Conservation (phyloP, 2,113 vertebrate genomes). For the Pavo muticus region DNA sequence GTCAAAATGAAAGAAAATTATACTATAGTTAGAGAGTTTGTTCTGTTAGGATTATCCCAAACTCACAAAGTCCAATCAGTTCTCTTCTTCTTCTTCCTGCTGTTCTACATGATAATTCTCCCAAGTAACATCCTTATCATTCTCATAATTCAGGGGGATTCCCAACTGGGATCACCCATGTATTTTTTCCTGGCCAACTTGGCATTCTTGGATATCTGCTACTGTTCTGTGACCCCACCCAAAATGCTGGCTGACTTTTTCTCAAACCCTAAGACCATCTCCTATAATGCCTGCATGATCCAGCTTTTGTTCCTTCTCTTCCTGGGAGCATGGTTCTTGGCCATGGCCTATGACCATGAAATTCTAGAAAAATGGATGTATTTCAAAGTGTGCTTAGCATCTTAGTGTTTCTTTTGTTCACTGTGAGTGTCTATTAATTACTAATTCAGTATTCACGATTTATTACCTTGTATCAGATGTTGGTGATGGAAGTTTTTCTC, state of each 20-base stretch:
- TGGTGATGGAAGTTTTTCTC: not conserved
- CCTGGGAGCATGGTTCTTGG: too few relatives aligned
- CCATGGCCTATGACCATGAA: not conserved
- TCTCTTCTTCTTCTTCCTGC: slow-evolving; percentile 41
- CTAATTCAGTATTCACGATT: not conserved
- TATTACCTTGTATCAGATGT: not conserved
- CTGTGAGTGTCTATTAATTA: not conserved
- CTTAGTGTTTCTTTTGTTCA: not conserved
- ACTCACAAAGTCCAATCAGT: not conserved
- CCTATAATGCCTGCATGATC: slow-evolving; percentile 41
- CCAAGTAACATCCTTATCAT: slow-evolving; percentile 47
- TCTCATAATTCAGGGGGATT: not conserved
- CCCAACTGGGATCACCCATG: slow-evolving; percentile 40
- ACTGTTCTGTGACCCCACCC: slow-evolving; percentile 50
- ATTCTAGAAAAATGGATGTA: not conserved
- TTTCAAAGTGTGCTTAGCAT: not conserved
- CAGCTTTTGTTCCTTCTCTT: slow-evolving; percentile 66
- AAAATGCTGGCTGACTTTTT: slow-evolving; percentile 65
- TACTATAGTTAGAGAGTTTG: slow-evolving; percentile 16
- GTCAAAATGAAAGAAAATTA: slow-evolving; percentile 25
- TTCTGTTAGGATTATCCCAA: slow-evolving; percentile 47
- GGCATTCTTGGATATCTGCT: slow-evolving; percentile 54
- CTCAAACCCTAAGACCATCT: slow-evolving; percentile 13
- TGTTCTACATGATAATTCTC: slow-evolving; percentile 22
- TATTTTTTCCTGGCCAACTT: slow-evolving; percentile 59